phyloP scores from a whole-genome alignment of 2,797 vertebrate species.

The Sylvilagus floridanus region DNA sequence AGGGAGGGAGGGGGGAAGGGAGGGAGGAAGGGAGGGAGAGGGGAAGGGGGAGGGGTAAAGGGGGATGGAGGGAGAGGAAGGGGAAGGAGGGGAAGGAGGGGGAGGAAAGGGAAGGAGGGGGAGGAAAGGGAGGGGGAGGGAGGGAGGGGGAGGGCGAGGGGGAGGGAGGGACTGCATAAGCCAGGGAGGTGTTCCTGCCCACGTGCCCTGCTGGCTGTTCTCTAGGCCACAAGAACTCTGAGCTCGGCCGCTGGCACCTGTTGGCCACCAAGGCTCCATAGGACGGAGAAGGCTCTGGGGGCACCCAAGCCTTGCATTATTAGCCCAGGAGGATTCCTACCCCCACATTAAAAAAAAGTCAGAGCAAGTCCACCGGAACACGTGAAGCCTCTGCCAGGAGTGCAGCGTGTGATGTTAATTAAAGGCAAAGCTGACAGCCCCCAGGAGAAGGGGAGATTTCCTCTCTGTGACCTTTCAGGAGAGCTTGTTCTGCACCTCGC shows the following conservation, averaged over 20 bases:
- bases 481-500: slow-evolving; percentile 84
- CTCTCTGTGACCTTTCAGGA: slow-evolving; percentile 88
- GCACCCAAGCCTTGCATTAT: slow-evolving; percentile 71
- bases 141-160: neutral
- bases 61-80: too few species aligned
- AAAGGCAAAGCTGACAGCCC: slow-evolving; percentile 88
- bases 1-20: too few species aligned
- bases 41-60: too few species aligned
- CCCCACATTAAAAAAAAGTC: slow-evolving; percentile 83
- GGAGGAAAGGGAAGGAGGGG: too few species aligned
- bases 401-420: slow-evolving; percentile 88
- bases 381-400: slow-evolving; percentile 85
- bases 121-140: too few species aligned
- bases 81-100: too few species aligned
- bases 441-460: slow-evolving; percentile 83
- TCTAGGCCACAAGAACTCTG: neutral
- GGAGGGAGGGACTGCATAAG: accelerated
- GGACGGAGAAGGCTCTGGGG: slow-evolving; percentile 73
- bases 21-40: too few species aligned
- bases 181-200: neutral
- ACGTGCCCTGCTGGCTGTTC: neutral
- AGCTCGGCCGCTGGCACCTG: neutral
- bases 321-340: slow-evolving; percentile 77
- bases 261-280: slow-evolving; percentile 30
- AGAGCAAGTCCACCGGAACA: slow-evolving; percentile 86